Base-by-base conservation (phyloP, 2,888 invertebrate genomes). In the Parapristionchus giblindavisi region DNA sequence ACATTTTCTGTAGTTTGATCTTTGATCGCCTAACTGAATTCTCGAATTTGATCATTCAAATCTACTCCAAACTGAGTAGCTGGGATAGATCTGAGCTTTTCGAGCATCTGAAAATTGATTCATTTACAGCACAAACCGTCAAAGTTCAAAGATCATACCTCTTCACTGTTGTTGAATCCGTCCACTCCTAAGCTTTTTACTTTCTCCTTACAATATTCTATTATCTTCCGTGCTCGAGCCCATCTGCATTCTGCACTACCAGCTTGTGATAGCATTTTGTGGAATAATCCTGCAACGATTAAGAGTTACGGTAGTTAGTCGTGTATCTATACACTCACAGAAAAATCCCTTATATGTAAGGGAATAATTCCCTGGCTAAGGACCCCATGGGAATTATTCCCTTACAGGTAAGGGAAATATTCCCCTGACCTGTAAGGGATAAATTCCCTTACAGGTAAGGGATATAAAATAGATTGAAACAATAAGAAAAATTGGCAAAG, bases 261-360 rank as follows among this genome's bases (percentile, higher is more conserved):
- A 21, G 63, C 38, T 43, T 43, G 38, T 2, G 63, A 43, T 14
- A 63, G 38, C n/a, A 63, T 24, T 43, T 63, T 63, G 63, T 63
- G 63, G 40, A 63, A 63, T 24, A 63, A 43, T 27, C 43, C 63
- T 63, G 43, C 0, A 43, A 2, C 1, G 2, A 40, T 17, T 14
- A 3, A 2, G 29, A 56, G 27, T 32, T 36, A 14, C 5, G 6
- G 54, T 14, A 6, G n/a, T n/a, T 54, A n/a, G 5, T 8, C 11
- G 54, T 54, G 11, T 6, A 54, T 6, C 24, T 14, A 43, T 17
- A 43, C 8, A 43, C 43, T n/a, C n/a, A n/a, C n/a, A n/a, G n/a
- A n/a, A n/a, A n/a, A n/a, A n/a, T n/a, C n/a, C n/a, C n/a, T n/a
- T n/a, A n/a, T n/a, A n/a, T n/a, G n/a, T n/a, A n/a, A n/a, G n/a